Percentiles rank a stretch among this genome's conserved stretches.
phyloP scores from a whole-genome alignment of 2,888 invertebrate genomes.

The Agrenia bidenticulata region DNA sequence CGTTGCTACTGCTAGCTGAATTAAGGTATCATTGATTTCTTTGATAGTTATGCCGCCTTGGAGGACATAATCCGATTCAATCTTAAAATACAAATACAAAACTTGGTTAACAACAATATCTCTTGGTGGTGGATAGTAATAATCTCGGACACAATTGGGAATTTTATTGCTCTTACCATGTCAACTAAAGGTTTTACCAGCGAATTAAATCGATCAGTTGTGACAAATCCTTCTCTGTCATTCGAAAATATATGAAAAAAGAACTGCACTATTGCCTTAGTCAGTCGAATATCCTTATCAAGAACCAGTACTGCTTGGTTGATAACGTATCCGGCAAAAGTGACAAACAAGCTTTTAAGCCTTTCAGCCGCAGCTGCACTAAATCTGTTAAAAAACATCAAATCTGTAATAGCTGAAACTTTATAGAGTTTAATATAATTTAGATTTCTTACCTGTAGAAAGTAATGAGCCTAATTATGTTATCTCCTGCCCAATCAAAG shows the following conservation, averaged over 20 bases:
- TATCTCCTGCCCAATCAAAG: constrained; percentile 76
- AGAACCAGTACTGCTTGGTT: constrained; percentile 74
- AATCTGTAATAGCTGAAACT: not conserved
- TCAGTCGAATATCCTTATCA: constrained; percentile 64
- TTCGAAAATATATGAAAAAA: constrained; percentile 76
- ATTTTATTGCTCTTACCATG: constrained; percentile 61
- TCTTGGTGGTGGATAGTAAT: not conserved
- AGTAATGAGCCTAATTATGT: constrained; percentile 70
- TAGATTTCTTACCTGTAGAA: constrained; percentile 67
- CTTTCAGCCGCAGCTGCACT: constrained; percentile 76
- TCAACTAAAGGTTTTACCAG: constrained; percentile 85
- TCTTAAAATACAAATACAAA: no score
- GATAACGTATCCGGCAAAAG: constrained; percentile 85
- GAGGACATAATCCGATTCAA: constrained; percentile 44
- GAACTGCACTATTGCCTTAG: constrained; percentile 73
- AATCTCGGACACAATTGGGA: not conserved
- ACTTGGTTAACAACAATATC: not conserved
- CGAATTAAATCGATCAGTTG: constrained; percentile 78
- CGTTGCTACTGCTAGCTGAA: constrained; percentile 70
- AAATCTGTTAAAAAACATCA: constrained; percentile 59
- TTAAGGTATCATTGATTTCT: constrained; percentile 35
- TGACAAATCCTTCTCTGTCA: constrained; percentile 80
- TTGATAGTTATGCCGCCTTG: constrained; percentile 38
- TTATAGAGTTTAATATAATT: constrained; percentile 4
- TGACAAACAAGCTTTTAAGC: constrained; percentile 80